These are phyloP conservation scores for Mustela nigripes DNA, from an alignment of 2,113 vertebrate species.

Conservation along the genomic window DNA sequence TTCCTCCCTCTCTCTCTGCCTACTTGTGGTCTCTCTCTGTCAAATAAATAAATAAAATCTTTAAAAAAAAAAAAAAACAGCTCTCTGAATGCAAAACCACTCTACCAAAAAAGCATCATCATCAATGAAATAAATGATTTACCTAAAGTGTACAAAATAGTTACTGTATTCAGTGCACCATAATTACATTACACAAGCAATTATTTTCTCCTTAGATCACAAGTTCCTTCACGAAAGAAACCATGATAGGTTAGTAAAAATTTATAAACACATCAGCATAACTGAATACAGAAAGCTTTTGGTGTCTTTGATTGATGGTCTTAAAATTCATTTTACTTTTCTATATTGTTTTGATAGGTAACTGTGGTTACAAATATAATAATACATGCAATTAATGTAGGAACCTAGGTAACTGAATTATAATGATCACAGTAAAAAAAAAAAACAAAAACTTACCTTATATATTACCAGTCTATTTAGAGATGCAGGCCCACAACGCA, in stretches of 20 bases:
- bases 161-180: background rate
- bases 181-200: conserved; percentile 12
- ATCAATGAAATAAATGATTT: conserved; percentile 36
- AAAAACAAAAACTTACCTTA: background rate
- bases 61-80: background rate
- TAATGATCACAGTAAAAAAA: background rate
- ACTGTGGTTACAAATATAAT: background rate
- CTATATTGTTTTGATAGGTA: conserved; percentile 21
- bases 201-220: conserved; percentile 56
- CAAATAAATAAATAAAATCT: no score
- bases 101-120: background rate
- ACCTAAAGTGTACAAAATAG: background rate
- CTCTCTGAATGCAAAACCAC: background rate
- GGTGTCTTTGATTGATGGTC: background rate
- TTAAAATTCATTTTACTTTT: conserved; percentile 57
- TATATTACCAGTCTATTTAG: conserved; percentile 42
- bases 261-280: conserved; percentile 53
- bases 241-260: conserved; percentile 31
- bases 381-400: background rate
- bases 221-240: conserved; percentile 57
- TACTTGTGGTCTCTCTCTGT: no score
- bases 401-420: background rate
- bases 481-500: background rate
- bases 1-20: no score
- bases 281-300: conserved; percentile 19